Evolutionary conservation across 92 coral and sea anemone species (phyloP).

Genomic region (Paragorgia papillata): DNA sequence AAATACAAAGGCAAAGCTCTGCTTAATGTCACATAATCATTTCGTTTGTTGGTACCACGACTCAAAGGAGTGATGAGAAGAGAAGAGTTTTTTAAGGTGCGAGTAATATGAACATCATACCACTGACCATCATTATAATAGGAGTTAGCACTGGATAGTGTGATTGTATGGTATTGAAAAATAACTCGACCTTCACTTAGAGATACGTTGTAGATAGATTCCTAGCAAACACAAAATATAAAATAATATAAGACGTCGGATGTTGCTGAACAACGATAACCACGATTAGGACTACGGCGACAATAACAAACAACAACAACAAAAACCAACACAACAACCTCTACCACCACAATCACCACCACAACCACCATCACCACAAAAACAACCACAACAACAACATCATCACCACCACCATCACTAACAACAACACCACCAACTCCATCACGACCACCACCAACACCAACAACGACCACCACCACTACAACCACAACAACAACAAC

Average conservation of each 20-base stretch:
- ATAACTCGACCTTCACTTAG: constrained; percentile 68
- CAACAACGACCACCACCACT: too few species aligned
- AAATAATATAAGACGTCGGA: too few species aligned
- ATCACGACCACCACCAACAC: too few species aligned
- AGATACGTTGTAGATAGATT: constrained; percentile 72
- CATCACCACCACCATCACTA: too few species aligned
- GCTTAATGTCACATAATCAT: constrained; percentile 39
- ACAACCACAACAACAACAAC: too few species aligned
- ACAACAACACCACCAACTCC: too few species aligned
- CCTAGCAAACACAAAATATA: constrained; percentile 47
- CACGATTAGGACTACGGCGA: background rate
- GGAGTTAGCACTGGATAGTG: constrained; percentile 57
- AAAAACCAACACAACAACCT: too few species aligned
- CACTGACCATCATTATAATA: constrained; percentile 87
- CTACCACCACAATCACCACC: too few species aligned
- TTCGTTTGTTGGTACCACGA: constrained; percentile 43
- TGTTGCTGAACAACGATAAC: too few species aligned
- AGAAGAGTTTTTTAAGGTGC: constrained; percentile 77
- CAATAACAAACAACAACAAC: too few species aligned
- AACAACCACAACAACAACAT: too few species aligned
- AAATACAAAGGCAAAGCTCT: constrained; percentile 45
- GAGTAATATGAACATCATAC: constrained; percentile 74
- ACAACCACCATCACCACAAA: too few species aligned
- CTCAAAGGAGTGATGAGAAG: constrained; percentile 68
- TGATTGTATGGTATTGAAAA: constrained; percentile 71